These are phyloP conservation scores for Labeo rohita DNA, from an alignment of 2,113 vertebrate species.

Conservation along the genomic window DNA sequence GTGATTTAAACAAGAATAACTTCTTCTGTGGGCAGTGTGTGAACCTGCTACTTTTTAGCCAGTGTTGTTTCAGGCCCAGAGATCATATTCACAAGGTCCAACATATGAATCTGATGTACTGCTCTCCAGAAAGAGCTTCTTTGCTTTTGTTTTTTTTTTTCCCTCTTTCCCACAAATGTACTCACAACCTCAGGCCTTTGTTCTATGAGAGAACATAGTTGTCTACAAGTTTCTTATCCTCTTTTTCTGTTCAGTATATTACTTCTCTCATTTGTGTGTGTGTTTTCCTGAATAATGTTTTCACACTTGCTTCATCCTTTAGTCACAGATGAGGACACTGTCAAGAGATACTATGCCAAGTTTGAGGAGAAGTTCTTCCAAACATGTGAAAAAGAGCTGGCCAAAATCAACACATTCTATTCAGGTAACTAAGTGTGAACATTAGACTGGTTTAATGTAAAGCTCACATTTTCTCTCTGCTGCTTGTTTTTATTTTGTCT, in stretches of 20 bases:
- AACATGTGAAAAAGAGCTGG: constrained; percentile 97
- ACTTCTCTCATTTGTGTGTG: not conserved
- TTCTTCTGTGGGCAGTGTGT: not conserved
- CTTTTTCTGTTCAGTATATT: not conserved
- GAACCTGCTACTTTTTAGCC: not conserved
- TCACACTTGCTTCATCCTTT: constrained; percentile 33
- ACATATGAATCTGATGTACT: not conserved
- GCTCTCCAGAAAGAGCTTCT: not conserved
- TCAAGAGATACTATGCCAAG: constrained; percentile 96
- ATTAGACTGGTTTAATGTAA: constrained; percentile 91
- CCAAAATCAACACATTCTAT: constrained; percentile 99
- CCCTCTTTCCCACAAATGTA: not conserved
- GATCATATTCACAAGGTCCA: not conserved
- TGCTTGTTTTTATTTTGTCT: constrained; percentile 92
- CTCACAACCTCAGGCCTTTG: not conserved
- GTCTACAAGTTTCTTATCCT: not conserved
- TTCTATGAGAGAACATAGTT: not conserved
- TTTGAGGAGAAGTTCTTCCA: constrained; percentile 99
- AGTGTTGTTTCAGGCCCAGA: not conserved
- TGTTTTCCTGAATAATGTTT: constrained; percentile 31
- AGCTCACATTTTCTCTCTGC: constrained; percentile 60
- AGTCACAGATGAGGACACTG: constrained; percentile 97
- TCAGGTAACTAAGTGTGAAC: constrained; percentile 98
- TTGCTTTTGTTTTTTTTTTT: not conserved
- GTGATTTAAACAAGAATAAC: not conserved